Percentiles rank a stretch among this genome's conserved stretches.
These are phyloP conservation scores for Hycleus cichorii DNA, from an alignment of 1,140 invertebrate species.

Conservation along the genomic window DNA sequence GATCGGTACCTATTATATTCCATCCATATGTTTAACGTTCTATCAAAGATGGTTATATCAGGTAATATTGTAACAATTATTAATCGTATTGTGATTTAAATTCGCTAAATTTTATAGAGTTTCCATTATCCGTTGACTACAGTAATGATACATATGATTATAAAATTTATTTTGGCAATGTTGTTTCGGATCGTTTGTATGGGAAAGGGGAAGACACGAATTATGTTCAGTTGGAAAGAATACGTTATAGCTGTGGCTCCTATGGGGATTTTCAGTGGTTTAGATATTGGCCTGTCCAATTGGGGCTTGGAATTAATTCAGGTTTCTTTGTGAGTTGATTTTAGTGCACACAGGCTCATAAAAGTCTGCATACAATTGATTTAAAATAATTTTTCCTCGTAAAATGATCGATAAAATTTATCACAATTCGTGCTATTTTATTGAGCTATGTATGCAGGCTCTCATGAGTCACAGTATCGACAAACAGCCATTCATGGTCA, in stretches of 20 bases:
- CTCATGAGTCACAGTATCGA: no score
- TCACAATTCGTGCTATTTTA: neutral
- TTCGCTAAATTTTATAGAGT: slow-evolving; percentile 50
- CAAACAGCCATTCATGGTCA: no score
- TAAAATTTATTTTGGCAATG: slow-evolving; percentile 74
- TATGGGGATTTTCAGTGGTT: slow-evolving; percentile 81
- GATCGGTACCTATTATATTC: slow-evolving; percentile 75
- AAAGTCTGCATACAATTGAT: no score
- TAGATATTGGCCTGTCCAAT: slow-evolving; percentile 96
- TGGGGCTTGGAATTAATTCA: slow-evolving; percentile 92
- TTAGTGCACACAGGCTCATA: neutral
- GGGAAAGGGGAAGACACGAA: slow-evolving; percentile 51
- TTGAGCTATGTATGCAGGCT: neutral
- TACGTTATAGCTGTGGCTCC: slow-evolving; percentile 59
- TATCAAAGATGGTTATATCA: slow-evolving; percentile 90
- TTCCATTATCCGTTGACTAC: slow-evolving; percentile 77
- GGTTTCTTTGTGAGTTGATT: slow-evolving; percentile 70
- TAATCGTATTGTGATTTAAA: neutral
- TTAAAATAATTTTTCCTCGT: no score
- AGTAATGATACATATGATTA: slow-evolving; percentile 72
- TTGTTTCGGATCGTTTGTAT: slow-evolving; percentile 56
- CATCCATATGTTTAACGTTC: slow-evolving; percentile 93
- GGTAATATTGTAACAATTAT: slow-evolving; percentile 46
- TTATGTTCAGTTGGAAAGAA: slow-evolving; percentile 60
- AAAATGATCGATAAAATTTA: neutral